Evolutionary conservation across 2,888 invertebrate genomes (phyloP), one percentile per base, ranked within the genome.

Genomic region (Agrotis ipsilon): DNA sequence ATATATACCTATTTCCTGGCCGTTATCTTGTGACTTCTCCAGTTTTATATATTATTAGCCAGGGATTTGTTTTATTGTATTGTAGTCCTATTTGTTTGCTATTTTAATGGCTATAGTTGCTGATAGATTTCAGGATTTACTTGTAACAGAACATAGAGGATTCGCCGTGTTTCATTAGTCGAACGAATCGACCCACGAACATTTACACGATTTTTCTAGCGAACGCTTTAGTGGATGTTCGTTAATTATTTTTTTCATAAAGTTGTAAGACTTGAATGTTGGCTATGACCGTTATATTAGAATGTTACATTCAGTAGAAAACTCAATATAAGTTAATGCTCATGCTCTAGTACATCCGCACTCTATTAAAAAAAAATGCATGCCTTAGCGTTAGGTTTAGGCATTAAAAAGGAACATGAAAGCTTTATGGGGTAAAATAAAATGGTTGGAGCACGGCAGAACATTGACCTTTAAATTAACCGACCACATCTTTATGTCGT

Each of bases 391-490:
- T 64, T 61, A 21, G n/a, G 45, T 21, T 52, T 19, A 55, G 32
- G 16, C 24, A 55, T 60, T 9, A 60, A 72, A 39, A 5, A 39
- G 48, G 16, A 66, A 65, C 57, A 60, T 67, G 59, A n/a, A 71
- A 51, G 14, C 46, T 81, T 78, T 78, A 82, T 70, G 49, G 65
- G 48, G 39, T 58, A 71, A 72, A 82, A 85, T 81, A 75, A 86
- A 87, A 84, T 71, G 76, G 73, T 80, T 81, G 72, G 77, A 81
- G 80, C 68, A 63, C 69, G 75, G 54, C 66, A 70, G 81, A 81
- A 80, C 83, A 81, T 85, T 84, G 83, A 86, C 86, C 87, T 87
- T 80, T 84, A 81, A 84, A 86, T 87, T 86, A 87, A 88, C 86
- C 80, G 83, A 86, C 81, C 78, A 81, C 54, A 72, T 86, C 78